These are phyloP conservation scores for Chelidonichthys spinosus DNA, from an alignment of 2,797 vertebrate species.

Conservation along the genomic window DNA sequence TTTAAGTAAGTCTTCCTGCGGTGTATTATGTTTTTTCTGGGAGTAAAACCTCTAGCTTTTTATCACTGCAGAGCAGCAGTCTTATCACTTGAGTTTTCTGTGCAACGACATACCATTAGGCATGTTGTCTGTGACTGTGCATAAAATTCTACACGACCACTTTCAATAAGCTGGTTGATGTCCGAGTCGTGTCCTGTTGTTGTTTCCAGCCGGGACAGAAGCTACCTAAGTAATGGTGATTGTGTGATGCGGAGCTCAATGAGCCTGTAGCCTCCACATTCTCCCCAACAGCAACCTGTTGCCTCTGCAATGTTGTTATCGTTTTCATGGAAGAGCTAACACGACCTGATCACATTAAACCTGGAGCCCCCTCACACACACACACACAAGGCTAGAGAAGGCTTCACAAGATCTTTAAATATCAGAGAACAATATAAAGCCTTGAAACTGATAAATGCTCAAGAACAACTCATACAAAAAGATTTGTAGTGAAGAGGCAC, in stretches of 20 bases:
- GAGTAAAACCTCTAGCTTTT: neutral
- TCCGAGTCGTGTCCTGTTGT: neutral
- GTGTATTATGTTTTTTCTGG: neutral
- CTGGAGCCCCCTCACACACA: slow-evolving; percentile 14
- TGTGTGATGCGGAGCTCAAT: no score
- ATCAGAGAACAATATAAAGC: neutral
- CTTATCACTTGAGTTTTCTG: slow-evolving; percentile 18
- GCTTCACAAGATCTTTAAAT: neutral
- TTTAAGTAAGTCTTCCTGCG: no score
- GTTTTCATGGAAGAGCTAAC: slow-evolving; percentile 53
- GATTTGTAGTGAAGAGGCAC: neutral
- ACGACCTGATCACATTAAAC: slow-evolving; percentile 55
- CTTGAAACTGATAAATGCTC: neutral
- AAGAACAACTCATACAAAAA: neutral
- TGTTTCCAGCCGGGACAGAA: neutral
- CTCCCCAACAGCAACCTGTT: slow-evolving; percentile 32
- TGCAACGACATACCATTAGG: slow-evolving; percentile 25
- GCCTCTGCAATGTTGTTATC: slow-evolving; percentile 46
- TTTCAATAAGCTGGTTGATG: neutral
- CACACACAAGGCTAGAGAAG: neutral
- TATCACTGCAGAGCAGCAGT: neutral
- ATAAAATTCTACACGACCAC: slow-evolving; percentile 11
- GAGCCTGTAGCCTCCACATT: neutral
- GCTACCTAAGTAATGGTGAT: no score
- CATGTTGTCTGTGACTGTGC: slow-evolving; percentile 52